These are phyloP conservation scores for Drosophila malerkotliana DNA, from an alignment of 1,140 invertebrate species.

Conservation along the genomic window DNA sequence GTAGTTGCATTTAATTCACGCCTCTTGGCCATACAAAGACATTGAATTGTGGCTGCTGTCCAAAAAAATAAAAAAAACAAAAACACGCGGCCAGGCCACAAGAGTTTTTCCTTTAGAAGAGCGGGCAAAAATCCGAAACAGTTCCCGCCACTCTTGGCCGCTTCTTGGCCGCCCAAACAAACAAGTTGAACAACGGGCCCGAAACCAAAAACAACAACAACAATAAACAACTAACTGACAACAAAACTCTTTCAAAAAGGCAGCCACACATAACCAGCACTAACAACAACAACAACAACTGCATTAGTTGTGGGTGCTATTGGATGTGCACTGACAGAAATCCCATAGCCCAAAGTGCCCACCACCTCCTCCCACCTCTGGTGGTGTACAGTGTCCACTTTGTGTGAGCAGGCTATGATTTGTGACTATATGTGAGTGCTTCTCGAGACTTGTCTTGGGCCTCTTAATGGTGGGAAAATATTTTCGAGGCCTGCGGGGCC, in stretches of 20 bases:
- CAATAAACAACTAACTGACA: conserved; percentile 31
- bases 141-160: conserved; percentile 15
- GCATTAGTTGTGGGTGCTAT: conserved; percentile 2
- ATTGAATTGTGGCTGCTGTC: conserved; percentile 67
- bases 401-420: conserved; percentile 70
- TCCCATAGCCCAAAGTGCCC: too few species aligned
- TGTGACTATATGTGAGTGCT: conserved; percentile 59
- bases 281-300: conserved; percentile 10
- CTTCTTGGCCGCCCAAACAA: conserved; percentile 9
- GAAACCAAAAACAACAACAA: conserved; percentile 9
- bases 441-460: conserved; percentile 48
- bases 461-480: conserved; percentile 80
- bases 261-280: conserved; percentile 42
- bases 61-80: conserved; percentile 2
- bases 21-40: conserved; percentile 68
- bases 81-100: conserved; percentile 28
- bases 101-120: conserved; percentile 49
- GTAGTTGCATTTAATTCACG: conserved; percentile 64
- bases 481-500: conserved; percentile 42
- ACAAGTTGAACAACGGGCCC: conserved; percentile 31
- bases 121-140: conserved; percentile 25
- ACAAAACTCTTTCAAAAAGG: conserved; percentile 47
- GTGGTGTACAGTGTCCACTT: conserved; percentile 40
- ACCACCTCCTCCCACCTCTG: too few species aligned
- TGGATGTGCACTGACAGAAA: neutral